phyloP scores from a whole-genome alignment of 2,888 invertebrate species.

The Tenthredo notha region DNA sequence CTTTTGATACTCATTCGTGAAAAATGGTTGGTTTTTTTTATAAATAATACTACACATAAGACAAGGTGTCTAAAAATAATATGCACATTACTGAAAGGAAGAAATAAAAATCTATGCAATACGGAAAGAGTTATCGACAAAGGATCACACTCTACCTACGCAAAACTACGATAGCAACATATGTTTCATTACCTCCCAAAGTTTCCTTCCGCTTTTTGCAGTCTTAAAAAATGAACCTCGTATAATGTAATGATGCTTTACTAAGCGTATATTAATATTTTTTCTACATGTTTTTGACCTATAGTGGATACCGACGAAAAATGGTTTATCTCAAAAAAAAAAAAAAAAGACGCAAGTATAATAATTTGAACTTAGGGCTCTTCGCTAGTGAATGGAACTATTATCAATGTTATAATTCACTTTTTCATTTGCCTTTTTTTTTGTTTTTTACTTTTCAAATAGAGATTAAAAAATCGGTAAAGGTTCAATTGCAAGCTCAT shows the following conservation, averaged over 20 bases:
- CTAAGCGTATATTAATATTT: not conserved
- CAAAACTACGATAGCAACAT: not conserved
- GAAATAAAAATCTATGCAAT: not conserved
- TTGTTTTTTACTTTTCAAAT: not conserved
- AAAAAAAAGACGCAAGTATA: not conserved
- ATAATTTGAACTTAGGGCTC: not conserved
- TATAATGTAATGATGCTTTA: not conserved
- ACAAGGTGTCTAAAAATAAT: not conserved
- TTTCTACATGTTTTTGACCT: not conserved
- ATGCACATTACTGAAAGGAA: not conserved
- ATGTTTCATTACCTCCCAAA: conserved; percentile 41
- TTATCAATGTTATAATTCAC: not conserved
- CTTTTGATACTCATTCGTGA: not conserved
- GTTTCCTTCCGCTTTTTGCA: conserved; percentile 30
- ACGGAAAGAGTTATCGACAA: not conserved
- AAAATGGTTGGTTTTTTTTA: not conserved
- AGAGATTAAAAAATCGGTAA: not conserved
- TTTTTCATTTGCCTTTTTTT: not conserved
- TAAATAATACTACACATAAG: not conserved
- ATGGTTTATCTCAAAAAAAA: not conserved
- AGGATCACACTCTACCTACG: not conserved
- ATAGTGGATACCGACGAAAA: not conserved
- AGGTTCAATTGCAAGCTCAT: not conserved
- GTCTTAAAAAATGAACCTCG: conserved; percentile 32
- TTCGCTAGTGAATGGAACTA: not conserved